Evolutionary conservation across 2,113 vertebrate genomes (phyloP), one percentile per base, ranked within the genome.

Genomic region (Lathamus discolor): DNA sequence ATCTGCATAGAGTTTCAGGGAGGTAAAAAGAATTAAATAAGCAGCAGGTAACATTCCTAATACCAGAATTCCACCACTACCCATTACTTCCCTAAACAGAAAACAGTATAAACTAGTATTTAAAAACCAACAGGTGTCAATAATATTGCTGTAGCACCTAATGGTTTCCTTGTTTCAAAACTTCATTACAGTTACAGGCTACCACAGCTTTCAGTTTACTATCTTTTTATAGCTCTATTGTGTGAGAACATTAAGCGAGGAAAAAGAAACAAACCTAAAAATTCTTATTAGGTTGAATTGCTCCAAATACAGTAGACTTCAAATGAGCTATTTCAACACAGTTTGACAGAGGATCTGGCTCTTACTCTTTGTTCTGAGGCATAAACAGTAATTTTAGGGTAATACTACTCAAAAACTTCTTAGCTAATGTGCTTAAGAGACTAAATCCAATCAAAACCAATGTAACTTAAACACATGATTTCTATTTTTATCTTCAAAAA

Each of bases 141-240:
- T 46, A 74, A 20, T 11, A 20, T 19, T 28, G 14, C 9, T 33
- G 10, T 12, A 49, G 37, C 18, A 49, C 11, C 22, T 69, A 73
- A 76, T 18, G 17, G 17, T 20, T 70, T 67, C 31, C 52, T 9
- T 43, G 67, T 43, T 84, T 90, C 62, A 82, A 46, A 83, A 44
- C 9, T 78, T 96, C 46, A 94, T 92, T 90, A 90, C 19, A 39
- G 31, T 20, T 84, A 86, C 78, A 94, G 22, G 3, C 93, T 93
- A 75, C 18, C 78, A 35, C 13, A 72, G 20, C 31, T 85, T 90
- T 63, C 54, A 37, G 11, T 88, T 84, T n/a, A 83, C 14, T 89
- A 55, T 51, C 16, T 55, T 33, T 69, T 72, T 49, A 86, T 55
- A 51, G 8, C 16, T 44, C 44, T 61, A 28, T 49, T 67, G 67